phyloP scores from a whole-genome alignment of 2,888 invertebrate species.

The Nomada goodeniana region DNA sequence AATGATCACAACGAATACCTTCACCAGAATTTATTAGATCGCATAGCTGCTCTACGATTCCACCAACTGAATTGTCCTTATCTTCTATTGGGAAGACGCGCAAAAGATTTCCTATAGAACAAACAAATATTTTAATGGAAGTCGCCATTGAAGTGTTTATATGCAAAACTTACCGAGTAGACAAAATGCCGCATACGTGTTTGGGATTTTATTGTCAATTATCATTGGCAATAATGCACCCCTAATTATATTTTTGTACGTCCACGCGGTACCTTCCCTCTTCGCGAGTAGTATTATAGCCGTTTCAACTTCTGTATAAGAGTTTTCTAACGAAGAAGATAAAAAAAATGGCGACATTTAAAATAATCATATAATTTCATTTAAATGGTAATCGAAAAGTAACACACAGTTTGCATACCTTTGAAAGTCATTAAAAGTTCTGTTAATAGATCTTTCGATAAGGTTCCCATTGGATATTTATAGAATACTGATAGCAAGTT shows the following conservation, averaged over 20 bases:
- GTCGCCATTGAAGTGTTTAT: background rate
- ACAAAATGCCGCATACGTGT: constrained; percentile 71
- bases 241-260: constrained; percentile 80
- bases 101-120: constrained; percentile 75
- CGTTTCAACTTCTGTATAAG: constrained; percentile 68
- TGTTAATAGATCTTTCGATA: constrained; percentile 74
- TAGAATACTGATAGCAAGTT: constrained; percentile 81
- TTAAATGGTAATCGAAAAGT: background rate
- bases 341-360: background rate
- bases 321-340: constrained; percentile 66
- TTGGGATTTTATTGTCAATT: constrained; percentile 70
- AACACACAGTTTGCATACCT: constrained; percentile 73
- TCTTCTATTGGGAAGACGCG: constrained; percentile 74
- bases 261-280: constrained; percentile 82
- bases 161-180: constrained; percentile 74
- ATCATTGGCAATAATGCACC: constrained; percentile 75
- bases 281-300: constrained; percentile 83
- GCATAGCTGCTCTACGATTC: constrained; percentile 74
- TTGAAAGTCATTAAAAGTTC: constrained; percentile 80
- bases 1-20: constrained; percentile 65
- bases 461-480: constrained; percentile 79
- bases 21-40: constrained; percentile 72
- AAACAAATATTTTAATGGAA: background rate
- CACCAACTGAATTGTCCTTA: constrained; percentile 58
- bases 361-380: constrained; percentile 10